Evolutionary conservation across 2,888 invertebrate species (phyloP).

Genomic region (Papilio elwesi): DNA sequence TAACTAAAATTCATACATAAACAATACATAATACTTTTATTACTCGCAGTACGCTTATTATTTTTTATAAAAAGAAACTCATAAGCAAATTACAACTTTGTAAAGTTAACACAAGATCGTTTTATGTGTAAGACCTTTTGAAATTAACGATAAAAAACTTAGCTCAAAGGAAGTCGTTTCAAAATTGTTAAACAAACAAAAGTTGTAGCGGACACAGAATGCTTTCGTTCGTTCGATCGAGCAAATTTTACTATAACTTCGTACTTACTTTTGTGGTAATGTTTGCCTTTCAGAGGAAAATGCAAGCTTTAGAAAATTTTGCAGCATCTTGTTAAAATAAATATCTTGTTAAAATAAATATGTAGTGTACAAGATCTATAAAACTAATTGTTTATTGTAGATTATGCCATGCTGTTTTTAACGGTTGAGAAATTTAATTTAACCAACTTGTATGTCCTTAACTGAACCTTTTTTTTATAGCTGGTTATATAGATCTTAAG

Average conservation of each 20-base stretch:
- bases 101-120: not conserved
- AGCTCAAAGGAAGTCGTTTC: not conserved
- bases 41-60: too few species aligned
- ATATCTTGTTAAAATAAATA: constrained; percentile 26
- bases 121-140: not conserved
- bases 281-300: constrained; percentile 29
- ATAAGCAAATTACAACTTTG: not conserved
- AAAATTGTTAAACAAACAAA: constrained; percentile 8
- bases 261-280: constrained; percentile 28
- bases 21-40: too few species aligned
- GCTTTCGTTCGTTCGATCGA: constrained; percentile 10
- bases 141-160: not conserved
- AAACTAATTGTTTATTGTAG: too few species aligned
- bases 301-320: constrained; percentile 11
- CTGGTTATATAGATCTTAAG: too few species aligned
- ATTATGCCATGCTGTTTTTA: too few species aligned
- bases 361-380: not conserved
- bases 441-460: too few species aligned
- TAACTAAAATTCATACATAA: too few species aligned
- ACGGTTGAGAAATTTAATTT: too few species aligned
- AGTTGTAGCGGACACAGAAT: not conserved
- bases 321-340: constrained; percentile 27
- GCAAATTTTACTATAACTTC: constrained; percentile 28
- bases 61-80: not conserved
- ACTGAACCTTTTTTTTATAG: too few species aligned